Base-by-base conservation (phyloP, 2,888 invertebrate genomes). In the Fabriciana adippe region DNA sequence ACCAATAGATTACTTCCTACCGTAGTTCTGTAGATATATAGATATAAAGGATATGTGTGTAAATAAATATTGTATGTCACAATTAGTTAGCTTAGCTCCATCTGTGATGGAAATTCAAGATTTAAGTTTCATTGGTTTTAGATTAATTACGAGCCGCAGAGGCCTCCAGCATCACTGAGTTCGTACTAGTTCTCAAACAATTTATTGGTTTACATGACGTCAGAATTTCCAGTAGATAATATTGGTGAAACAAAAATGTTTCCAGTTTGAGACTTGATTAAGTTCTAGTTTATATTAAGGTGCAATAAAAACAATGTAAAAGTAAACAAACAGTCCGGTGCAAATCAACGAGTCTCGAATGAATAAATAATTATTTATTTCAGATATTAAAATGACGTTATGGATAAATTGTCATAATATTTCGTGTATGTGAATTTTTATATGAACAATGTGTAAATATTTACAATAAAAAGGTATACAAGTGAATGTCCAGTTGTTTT, bases 331-430 rank as follows among this genome's bases (percentile, higher is more conserved):
- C 21, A 51, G 15, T n/a, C 31, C 15, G 6, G 50, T 45, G 5
- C 8, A 59, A 64, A 50, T 41, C 53, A 60, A 47, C 48, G 55
- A 70, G 59, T 69, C 47, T 62, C 61, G 15, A 63, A 41, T 59
- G 55, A 66, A 56, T 54, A 69, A 61, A 54, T 66, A 69, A 55
- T 72, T 70, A 72, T 72, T 70, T 70, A 72, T 70, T 72, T 72
- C 70, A 48, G 59, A 67, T 64, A 60, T 41, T 64, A 64, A 59
- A 59, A 59, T 48, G 59, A 53, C n/a, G 55, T 55, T 66, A 56
- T 53, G 31, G 64, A 61, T 64, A 64, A 70, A 54, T 69, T 74
- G 75, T 76, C 76, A 75, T 75, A 74, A 75, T 76, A 76, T 75
- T 74, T 64, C 70, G 69, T 72, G 69, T 75, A 74, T 70, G 75